Evolutionary conservation across 2,113 vertebrate species (phyloP).

Genomic region (Haemorhous mexicanus): DNA sequence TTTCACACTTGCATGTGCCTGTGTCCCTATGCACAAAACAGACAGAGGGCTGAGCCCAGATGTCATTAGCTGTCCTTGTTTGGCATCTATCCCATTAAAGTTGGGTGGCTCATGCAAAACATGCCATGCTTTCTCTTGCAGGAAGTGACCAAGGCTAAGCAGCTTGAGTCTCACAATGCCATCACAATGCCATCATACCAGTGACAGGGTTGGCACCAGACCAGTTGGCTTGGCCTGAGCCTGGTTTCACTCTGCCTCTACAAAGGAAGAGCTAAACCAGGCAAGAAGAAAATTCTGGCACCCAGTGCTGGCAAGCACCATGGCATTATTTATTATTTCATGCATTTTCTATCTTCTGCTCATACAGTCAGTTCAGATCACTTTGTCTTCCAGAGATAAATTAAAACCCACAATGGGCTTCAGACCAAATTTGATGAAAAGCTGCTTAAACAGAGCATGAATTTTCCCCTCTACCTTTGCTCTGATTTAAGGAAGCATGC

Average conservation of each 20-base stretch:
- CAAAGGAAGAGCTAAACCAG: not conserved
- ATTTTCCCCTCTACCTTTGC: constrained; percentile 51
- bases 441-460: constrained; percentile 44
- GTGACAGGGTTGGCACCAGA: not conserved
- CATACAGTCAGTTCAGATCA: not conserved
- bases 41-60: not conserved
- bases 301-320: not conserved
- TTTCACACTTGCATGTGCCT: not conserved
- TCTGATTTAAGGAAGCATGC: constrained; percentile 30
- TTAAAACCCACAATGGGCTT: not conserved
- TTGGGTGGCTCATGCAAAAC: not conserved
- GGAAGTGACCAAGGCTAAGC: rapidly evolving
- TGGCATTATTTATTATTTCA: not conserved
- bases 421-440: constrained; percentile 11
- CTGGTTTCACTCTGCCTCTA: not conserved
- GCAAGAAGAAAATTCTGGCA: not conserved
- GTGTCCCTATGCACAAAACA: not conserved
- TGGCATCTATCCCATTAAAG: not conserved
- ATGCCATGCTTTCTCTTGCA: not conserved
- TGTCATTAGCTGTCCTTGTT: not conserved
- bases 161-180: not conserved
- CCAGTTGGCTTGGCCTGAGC: not conserved
- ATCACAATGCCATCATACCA: not conserved
- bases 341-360: constrained; percentile 21
- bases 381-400: constrained; percentile 45